Evolutionary conservation across 30 jellyfish, hydroid and myxozoan species (phyloP).

Genomic region (Nemopilema nomurai): DNA sequence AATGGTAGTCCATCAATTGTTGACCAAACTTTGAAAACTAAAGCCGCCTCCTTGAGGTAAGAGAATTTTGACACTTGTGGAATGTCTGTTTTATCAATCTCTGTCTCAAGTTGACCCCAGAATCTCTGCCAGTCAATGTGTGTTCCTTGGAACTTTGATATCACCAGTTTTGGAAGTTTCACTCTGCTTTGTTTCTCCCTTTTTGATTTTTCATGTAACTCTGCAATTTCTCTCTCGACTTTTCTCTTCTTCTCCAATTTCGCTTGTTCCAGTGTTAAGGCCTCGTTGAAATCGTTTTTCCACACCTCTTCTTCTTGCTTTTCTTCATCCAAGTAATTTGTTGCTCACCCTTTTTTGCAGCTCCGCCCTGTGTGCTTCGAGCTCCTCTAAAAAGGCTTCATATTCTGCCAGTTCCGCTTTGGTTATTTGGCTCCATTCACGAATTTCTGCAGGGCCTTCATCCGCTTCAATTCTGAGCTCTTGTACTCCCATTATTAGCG

Average conservation of each 20-base stretch:
- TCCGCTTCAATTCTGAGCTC: conserved; percentile 22
- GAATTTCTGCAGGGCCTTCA: conserved; percentile 8
- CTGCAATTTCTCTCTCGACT: not conserved
- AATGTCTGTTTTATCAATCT: conserved; percentile 31
- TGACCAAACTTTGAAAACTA: conserved; percentile 16
- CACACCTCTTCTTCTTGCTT: not conserved
- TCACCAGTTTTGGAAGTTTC: conserved; percentile 46
- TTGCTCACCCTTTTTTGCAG: conserved; percentile 12
- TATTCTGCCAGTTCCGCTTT: conserved; percentile 3
- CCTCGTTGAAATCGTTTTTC: conserved; percentile 5
- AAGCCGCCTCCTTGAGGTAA: conserved; percentile 29
- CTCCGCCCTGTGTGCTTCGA: not conserved
- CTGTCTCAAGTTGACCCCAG: conserved; percentile 46
- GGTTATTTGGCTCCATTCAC: conserved; percentile 15
- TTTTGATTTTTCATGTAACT: not conserved
- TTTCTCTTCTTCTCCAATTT: not conserved
- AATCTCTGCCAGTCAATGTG: conserved; percentile 62
- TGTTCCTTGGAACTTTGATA: conserved; percentile 57
- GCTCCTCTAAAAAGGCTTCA: conserved; percentile 8
- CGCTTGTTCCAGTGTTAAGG: conserved; percentile 16
- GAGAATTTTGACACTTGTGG: conserved; percentile 48
- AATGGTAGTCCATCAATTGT: conserved; percentile 63
- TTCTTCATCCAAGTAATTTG: not conserved
- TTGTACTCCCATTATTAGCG: not conserved
- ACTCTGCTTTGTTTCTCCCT: conserved; percentile 17